A percentile compares a stretch with the other conserved stretches of the same genome.
phyloP scores from a whole-genome alignment of 2,888 invertebrate species.

The Cremastinae sp. region DNA sequence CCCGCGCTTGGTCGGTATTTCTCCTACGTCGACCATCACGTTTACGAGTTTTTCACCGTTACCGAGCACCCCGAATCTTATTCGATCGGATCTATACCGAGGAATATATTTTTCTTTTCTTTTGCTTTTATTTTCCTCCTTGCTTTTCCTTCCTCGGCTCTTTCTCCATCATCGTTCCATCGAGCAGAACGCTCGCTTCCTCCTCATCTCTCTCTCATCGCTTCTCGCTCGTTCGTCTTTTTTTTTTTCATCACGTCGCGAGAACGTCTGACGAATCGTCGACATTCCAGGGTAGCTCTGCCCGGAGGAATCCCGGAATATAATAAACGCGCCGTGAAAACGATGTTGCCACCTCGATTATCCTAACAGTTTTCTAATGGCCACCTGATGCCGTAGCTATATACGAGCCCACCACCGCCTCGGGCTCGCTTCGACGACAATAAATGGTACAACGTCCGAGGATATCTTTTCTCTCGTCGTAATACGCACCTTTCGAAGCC shows the following conservation, averaged over 20 bases:
- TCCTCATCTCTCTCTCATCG: slow-evolving; percentile 57
- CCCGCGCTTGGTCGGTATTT: slow-evolving; percentile 14
- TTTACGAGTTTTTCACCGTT: slow-evolving; percentile 37
- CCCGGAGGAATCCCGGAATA: slow-evolving; percentile 36
- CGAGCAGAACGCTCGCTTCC: neutral
- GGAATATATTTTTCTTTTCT: no score
- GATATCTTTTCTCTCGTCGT: no score
- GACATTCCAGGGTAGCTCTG: slow-evolving; percentile 55
- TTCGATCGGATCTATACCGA: slow-evolving; percentile 57
- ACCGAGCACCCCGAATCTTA: slow-evolving; percentile 44
- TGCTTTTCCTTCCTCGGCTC: slow-evolving; percentile 53
- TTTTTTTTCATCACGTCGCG: slow-evolving; percentile 38
- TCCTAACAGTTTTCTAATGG: slow-evolving; percentile 50
- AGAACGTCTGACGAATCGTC: slow-evolving; percentile 42
- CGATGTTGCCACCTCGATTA: slow-evolving; percentile 34
- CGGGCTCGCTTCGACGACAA: no score
- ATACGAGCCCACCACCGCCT: no score
- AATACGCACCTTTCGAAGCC: neutral
- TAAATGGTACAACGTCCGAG: no score
- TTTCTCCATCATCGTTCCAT: slow-evolving; percentile 39
- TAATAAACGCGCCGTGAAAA: slow-evolving; percentile 53
- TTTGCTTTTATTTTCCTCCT: no score
- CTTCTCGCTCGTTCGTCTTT: slow-evolving; percentile 37
- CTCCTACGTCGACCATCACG: neutral
- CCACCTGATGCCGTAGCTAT: slow-evolving; percentile 31